Base-by-base conservation (phyloP, 2,113 vertebrate genomes). In the Nothobranchius furzeri region DNA sequence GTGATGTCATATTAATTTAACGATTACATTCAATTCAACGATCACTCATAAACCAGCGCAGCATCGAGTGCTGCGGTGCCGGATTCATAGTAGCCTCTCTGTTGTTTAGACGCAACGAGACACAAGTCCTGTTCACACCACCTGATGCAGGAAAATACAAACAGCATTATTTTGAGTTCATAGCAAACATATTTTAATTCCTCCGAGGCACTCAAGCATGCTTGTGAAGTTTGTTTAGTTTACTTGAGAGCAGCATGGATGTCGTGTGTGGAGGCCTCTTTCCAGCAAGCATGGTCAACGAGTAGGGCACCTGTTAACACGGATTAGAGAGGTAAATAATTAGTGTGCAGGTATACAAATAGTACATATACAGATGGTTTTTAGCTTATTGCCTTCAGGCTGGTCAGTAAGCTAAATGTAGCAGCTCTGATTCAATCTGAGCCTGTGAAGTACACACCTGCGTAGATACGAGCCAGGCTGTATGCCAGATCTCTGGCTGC, bases 71-170 rank as follows among this genome's bases (percentile, higher is more conserved):
- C 62, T 0, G 48, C 71, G 0, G 81, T 81, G 49, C 75, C 67
- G 0, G 48, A 13, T 8, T 75, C 37, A 15, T 95, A 95, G 76
- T 79, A 90, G 53, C 93, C 81, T 10, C 42, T 85, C 2, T 3
- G 9, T 0, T 87, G 70, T 61, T 87, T 91, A 0, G 13, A 52
- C 37, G 71, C 80, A 61, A 93, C 91, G 0, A 91, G 93, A 66
- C 94, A 94, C 60, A 95, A 68, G 55, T 96, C 94, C 51, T 91
- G 92, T 50, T 87, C 79, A 77, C 94, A 94, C 95, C 95, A 96
- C 79, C 95, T 96, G 86, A 3, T 45, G 1, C 45, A 70, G 20
- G 24, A 83, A 57, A 55, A 12, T 9, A 63, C 35, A 55, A 60
- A 65, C 6, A 63, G 2, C 5, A 48, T 17, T 12, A 58, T 14